phyloP scores from a whole-genome alignment of 2,113 vertebrate genomes.

The Bothrops jararaca region DNA sequence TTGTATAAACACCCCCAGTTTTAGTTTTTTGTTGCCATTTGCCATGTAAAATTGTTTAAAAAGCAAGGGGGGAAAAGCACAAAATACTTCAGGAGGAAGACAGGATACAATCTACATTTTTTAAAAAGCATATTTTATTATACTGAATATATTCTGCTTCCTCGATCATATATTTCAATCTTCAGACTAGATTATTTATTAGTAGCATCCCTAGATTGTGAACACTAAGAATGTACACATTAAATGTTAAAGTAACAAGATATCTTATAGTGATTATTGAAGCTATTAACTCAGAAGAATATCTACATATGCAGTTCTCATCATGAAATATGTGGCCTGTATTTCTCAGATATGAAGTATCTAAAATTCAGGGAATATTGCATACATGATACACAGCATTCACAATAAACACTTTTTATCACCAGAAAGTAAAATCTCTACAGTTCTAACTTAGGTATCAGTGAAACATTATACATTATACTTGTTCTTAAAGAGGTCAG shows the following conservation, averaged over 20 bases:
- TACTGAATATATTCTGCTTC: neutral
- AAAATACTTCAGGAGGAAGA: neutral
- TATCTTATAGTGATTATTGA: neutral
- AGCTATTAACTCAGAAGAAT: neutral
- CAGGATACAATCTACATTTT: neutral
- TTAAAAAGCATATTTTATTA: neutral
- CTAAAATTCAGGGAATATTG: neutral
- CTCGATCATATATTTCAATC: neutral
- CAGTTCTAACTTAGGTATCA: neutral
- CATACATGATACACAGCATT: neutral
- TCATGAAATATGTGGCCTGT: neutral
- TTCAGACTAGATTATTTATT: neutral
- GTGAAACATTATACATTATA: neutral
- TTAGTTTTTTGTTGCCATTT: neutral
- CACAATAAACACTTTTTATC: neutral
- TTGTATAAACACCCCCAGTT: neutral
- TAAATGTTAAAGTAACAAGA: neutral
- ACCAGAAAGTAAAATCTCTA: neutral
- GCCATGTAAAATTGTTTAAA: neutral
- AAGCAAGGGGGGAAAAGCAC: neutral
- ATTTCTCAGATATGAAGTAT: neutral
- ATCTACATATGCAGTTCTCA: neutral
- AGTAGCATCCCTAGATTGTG: neutral
- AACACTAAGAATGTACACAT: neutral
- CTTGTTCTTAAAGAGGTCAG: neutral